Evolutionary conservation across 2,113 vertebrate species (phyloP).

Genomic region (Chunga burmeisteri): DNA sequence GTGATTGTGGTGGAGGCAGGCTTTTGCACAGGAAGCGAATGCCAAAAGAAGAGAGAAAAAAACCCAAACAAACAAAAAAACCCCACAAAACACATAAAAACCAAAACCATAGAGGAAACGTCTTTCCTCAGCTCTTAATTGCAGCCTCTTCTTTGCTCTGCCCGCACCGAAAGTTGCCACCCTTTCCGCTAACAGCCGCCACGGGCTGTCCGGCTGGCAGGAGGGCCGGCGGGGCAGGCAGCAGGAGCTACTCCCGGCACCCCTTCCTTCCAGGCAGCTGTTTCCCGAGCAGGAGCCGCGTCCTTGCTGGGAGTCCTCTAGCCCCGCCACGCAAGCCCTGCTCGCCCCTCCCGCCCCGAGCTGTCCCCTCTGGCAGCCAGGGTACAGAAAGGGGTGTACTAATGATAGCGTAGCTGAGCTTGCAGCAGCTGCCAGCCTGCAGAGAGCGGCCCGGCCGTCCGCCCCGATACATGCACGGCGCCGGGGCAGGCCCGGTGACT

Average conservation of each 20-base stretch:
- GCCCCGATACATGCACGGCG: neutral
- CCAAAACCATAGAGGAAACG: neutral
- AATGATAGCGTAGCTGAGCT: accelerated
- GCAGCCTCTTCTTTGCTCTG: neutral
- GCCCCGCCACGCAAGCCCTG: too few species aligned
- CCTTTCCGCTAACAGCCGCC: neutral
- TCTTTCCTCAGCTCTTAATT: neutral
- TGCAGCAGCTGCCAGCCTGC: neutral
- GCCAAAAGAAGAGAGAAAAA: neutral
- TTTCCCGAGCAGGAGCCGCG: neutral
- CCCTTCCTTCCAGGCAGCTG: neutral
- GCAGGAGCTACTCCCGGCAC: too few species aligned
- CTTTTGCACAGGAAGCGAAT: neutral
- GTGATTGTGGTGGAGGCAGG: neutral
- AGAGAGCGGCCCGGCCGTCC: too few species aligned
- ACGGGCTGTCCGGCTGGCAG: neutral
- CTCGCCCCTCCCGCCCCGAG: accelerated
- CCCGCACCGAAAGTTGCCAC: neutral
- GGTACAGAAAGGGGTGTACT: accelerated
- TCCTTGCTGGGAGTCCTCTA: neutral
- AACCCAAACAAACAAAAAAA: neutral
- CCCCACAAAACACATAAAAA: neutral
- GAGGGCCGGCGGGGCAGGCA: neutral
- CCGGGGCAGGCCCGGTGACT: neutral
- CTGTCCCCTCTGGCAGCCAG: neutral